These are phyloP conservation scores for Trachelus stipa DNA, from an alignment of 2,888 invertebrate genomes.

Conservation along the genomic window DNA sequence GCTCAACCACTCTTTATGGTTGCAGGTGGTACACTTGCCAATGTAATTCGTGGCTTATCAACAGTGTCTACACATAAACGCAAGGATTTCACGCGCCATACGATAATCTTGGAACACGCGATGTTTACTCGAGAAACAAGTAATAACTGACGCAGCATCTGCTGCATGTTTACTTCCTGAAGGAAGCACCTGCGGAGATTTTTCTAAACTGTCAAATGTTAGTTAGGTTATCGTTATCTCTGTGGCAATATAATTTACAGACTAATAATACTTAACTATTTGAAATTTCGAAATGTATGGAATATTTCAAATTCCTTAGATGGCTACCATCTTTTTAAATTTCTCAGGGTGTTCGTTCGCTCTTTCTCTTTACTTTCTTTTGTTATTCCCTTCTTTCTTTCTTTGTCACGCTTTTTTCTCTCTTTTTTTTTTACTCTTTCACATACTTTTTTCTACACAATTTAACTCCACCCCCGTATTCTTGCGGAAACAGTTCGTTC, in stretches of 20 bases:
- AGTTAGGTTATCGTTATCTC: neutral
- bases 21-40: neutral
- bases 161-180: neutral
- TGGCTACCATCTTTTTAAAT: neutral
- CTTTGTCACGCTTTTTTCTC: neutral
- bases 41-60: neutral
- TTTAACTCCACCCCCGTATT: constrained; percentile 18
- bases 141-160: neutral
- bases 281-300: neutral
- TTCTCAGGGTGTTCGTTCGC: neutral
- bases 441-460: neutral
- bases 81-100: neutral
- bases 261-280: neutral
- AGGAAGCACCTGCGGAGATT: constrained; percentile 3
- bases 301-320: neutral
- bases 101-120: neutral
- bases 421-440: neutral
- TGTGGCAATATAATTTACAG: neutral
- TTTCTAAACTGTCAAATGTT: neutral
- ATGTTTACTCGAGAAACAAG: constrained; percentile 1
- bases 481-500: constrained; percentile 17
- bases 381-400: neutral
- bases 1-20: neutral
- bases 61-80: neutral
- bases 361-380: constrained; percentile 1